Conservation (phyloP, 30 jellyfish, hydroid and myxozoan genomes). For the Catostylus mosaicus region DNA sequence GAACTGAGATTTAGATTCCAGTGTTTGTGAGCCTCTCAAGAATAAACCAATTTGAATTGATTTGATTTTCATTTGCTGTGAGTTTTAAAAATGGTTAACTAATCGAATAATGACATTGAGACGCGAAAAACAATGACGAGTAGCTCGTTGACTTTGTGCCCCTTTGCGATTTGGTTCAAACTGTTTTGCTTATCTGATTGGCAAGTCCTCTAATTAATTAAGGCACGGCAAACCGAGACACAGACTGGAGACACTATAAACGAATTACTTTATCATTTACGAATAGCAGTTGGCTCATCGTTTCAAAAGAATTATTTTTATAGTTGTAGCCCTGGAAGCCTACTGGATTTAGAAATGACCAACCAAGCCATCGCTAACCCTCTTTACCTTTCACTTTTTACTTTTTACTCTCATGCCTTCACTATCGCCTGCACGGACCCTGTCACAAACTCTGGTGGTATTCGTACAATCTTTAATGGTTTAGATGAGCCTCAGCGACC, state of each 20-base stretch:
- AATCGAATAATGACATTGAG: constrained; percentile 49
- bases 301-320: not conserved
- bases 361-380: too few relatives aligned
- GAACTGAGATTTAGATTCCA: constrained; percentile 16
- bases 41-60: constrained; percentile 33
- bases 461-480: too few relatives aligned
- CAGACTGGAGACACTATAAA: constrained; percentile 68
- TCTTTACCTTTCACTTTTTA: too few relatives aligned
- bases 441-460: too few relatives aligned
- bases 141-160: constrained; percentile 14
- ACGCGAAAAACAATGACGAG: constrained; percentile 6
- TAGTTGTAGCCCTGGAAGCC: too few relatives aligned
- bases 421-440: too few relatives aligned
- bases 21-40: not conserved
- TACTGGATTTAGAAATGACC: too few relatives aligned
- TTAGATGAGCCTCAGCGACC: too few relatives aligned
- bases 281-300: constrained; percentile 4
- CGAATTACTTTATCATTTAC: not conserved
- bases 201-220: constrained; percentile 28
- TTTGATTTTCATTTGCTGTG: constrained; percentile 43
- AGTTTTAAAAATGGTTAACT: constrained; percentile 11
- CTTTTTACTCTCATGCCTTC: too few relatives aligned
- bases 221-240: constrained; percentile 48
- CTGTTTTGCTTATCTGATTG: constrained; percentile 44
- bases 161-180: constrained; percentile 22